Evolutionary conservation across 2,888 invertebrate genomes (phyloP).

Genomic region (Erynnis tages): DNA sequence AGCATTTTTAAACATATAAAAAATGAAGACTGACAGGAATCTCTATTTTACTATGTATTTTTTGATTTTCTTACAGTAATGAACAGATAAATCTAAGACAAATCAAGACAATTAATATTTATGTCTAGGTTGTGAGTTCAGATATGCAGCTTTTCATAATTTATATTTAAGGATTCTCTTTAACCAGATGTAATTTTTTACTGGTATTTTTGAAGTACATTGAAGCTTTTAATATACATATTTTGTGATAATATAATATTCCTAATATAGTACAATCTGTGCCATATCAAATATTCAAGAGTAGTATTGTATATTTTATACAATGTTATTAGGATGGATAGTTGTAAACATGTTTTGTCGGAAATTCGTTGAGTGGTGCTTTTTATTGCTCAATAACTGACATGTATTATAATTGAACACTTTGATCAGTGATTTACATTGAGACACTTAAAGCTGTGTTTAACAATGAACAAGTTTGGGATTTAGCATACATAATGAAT

Average conservation of each 20-base stretch:
- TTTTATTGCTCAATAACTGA: conserved; percentile 28
- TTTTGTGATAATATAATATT: conserved; percentile 20
- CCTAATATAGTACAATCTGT: conserved; percentile 12
- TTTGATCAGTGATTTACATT: no score
- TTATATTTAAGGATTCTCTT: conserved; percentile 8
- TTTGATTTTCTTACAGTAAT: background rate
- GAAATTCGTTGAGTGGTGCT: conserved; percentile 27
- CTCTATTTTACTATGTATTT: conserved; percentile 35
- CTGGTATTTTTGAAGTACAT: conserved; percentile 15
- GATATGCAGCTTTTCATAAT: conserved; percentile 13
- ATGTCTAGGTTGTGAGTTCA: conserved; percentile 20
- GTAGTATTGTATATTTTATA: conserved; percentile 16
- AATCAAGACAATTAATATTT: conserved; percentile 26
- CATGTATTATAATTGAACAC: no score
- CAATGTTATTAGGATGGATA: conserved; percentile 3
- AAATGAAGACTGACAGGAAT: conserved; percentile 38
- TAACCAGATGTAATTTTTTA: conserved; percentile 4
- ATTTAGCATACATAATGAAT: no score
- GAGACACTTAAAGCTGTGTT: background rate
- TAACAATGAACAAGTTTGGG: no score
- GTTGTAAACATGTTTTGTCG: conserved; percentile 25
- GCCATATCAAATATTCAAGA: conserved; percentile 26
- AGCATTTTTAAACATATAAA: conserved; percentile 6
- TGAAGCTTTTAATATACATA: conserved; percentile 3
- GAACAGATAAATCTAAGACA: conserved; percentile 6